Evolutionary conservation across 2,797 vertebrate species (phyloP).

Genomic region (Manis pentadactyla): DNA sequence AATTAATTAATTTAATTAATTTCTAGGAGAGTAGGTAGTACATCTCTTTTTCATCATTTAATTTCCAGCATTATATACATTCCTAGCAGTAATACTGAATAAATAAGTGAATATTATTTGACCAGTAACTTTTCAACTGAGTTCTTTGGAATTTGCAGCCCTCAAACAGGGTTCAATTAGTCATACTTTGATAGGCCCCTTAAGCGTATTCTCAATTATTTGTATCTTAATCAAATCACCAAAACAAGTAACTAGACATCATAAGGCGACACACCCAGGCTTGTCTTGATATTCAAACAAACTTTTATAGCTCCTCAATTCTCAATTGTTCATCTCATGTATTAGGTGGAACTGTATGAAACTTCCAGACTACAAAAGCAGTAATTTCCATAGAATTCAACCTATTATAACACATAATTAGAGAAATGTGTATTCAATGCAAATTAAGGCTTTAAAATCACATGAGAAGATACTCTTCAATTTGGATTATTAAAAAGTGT

Average conservation of each 20-base stretch:
- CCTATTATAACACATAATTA: background rate
- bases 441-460: background rate
- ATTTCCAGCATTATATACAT: background rate
- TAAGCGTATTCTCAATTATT: background rate
- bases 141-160: background rate
- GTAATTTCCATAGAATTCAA: background rate
- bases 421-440: background rate
- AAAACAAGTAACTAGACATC: background rate
- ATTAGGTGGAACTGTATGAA: background rate
- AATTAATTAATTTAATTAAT: background rate
- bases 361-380: background rate
- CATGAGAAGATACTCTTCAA: background rate
- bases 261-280: background rate
- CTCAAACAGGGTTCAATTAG: background rate
- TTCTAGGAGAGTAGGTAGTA: background rate
- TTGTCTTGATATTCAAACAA: slow-evolving; percentile 3
- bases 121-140: background rate
- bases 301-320: background rate
- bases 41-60: background rate
- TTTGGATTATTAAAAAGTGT: background rate
- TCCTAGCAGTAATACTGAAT: background rate
- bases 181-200: background rate
- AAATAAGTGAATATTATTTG: background rate
- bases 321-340: background rate
- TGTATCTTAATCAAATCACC: background rate